A percentile compares a stretch with the other conserved stretches of the same genome.
Evolutionary conservation across 2,113 vertebrate genomes (phyloP).

Genomic region (Notothenia rossii): DNA sequence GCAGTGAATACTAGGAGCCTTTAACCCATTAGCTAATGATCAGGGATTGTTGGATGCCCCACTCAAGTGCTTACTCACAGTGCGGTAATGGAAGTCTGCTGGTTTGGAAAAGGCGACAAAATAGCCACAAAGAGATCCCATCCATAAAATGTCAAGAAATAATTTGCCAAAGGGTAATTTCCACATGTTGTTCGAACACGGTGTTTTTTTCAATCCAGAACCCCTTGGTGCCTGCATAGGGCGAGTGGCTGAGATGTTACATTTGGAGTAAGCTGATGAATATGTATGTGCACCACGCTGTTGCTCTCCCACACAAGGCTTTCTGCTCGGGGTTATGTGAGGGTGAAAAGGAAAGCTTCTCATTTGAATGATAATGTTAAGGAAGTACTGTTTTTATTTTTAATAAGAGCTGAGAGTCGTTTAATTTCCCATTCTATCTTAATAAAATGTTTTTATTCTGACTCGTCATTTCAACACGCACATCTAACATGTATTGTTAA

Average conservation of each 20-base stretch:
- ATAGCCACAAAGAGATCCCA: conserved; percentile 6
- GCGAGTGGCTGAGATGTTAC: neutral
- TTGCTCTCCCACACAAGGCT: conserved; percentile 24
- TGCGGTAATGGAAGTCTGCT: conserved; percentile 12
- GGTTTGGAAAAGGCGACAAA: conserved; percentile 8
- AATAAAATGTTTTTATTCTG: neutral
- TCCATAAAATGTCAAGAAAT: neutral
- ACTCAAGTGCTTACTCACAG: conserved; percentile 38
- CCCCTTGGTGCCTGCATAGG: conserved; percentile 2
- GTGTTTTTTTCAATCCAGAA: conserved; percentile 11
- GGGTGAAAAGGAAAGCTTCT: conserved; percentile 13
- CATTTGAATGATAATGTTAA: conserved; percentile 12
- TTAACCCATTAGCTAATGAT: conserved; percentile 61
- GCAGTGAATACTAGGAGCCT: conserved; percentile 11
- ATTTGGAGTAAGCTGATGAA: conserved; percentile 23
- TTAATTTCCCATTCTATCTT: neutral
- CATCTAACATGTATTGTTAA: neutral
- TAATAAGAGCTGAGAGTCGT: neutral
- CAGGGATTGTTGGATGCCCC: conserved; percentile 16
- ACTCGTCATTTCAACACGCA: neutral
- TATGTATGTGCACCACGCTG: conserved; percentile 15
- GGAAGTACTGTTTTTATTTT: neutral
- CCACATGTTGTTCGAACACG: neutral
- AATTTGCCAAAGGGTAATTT: conserved; percentile 16
- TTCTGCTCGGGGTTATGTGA: conserved; percentile 1